These are phyloP conservation scores for Thunnus maccoyii DNA, from an alignment of 2,113 vertebrate genomes.

Conservation along the genomic window DNA sequence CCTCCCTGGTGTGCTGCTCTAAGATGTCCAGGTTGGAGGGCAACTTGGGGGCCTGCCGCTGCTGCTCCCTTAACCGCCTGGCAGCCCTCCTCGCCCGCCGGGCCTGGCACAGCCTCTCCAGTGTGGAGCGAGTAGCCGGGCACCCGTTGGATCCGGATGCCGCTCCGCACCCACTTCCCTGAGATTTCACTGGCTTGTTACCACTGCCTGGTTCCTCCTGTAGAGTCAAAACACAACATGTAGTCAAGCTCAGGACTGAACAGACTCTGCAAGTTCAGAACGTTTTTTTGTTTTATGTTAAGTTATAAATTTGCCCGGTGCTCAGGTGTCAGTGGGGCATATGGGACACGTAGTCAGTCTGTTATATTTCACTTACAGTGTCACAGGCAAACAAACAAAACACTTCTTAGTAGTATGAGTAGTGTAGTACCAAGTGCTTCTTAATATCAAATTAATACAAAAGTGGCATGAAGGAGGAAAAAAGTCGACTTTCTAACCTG, in stretches of 20 bases:
- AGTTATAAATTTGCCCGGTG: too few relatives aligned
- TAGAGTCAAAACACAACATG: slow-evolving; percentile 37
- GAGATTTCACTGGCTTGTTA: slow-evolving; percentile 93
- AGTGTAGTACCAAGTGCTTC: too few relatives aligned
- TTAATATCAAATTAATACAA: too few relatives aligned
- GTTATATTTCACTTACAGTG: too few relatives aligned
- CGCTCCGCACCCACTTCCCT: slow-evolving; percentile 81
- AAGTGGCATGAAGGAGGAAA: too few relatives aligned
- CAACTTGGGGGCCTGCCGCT: slow-evolving; percentile 81
- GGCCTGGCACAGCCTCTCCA: slow-evolving; percentile 90
- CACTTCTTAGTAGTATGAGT: too few relatives aligned
- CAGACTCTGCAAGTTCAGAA: too few relatives aligned
- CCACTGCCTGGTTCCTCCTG: slow-evolving; percentile 90
- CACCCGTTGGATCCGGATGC: slow-evolving; percentile 71
- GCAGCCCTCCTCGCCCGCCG: slow-evolving; percentile 84
- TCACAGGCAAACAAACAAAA: too few relatives aligned
- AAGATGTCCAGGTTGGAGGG: slow-evolving; percentile 96
- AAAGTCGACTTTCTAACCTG: too few relatives aligned
- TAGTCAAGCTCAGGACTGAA: neutral
- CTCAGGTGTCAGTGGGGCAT: too few relatives aligned
- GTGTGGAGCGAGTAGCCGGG: slow-evolving; percentile 88
- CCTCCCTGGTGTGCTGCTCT: slow-evolving; percentile 95
- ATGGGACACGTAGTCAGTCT: too few relatives aligned
- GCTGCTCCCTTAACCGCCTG: slow-evolving; percentile 92
- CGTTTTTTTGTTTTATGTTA: too few relatives aligned